A percentile compares a stretch with the other conserved stretches of the same genome.
Conservation (phyloP, 2,113 vertebrate genomes). For the Ageneiosus marmoratus region DNA sequence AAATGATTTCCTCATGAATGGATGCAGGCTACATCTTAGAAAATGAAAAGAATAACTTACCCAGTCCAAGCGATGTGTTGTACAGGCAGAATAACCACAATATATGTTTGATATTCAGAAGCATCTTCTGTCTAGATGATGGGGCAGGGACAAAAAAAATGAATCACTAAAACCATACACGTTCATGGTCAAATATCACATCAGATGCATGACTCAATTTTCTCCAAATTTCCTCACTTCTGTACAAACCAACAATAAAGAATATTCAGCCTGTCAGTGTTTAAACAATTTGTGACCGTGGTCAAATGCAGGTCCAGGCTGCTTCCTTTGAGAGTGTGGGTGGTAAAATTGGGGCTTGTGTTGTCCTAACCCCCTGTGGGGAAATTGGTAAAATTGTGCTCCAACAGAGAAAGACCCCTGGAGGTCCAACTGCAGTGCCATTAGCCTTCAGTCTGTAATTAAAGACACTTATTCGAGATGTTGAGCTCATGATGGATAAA, state of each 20-base stretch:
- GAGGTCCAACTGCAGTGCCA: constrained; percentile 14
- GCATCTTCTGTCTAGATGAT: constrained; percentile 82
- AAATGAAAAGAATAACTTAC: constrained; percentile 56
- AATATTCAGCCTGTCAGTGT: neutral
- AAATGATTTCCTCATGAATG: neutral
- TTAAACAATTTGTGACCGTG: constrained; percentile 51
- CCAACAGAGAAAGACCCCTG: neutral
- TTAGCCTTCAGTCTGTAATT: neutral
- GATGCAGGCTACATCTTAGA: neutral
- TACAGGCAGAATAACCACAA: constrained; percentile 85
- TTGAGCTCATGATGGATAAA: neutral
- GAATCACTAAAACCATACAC: constrained; percentile 19
- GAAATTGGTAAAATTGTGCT: constrained; percentile 44
- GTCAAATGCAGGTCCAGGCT: constrained; percentile 48
- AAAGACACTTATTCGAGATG: neutral
- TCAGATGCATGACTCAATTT: neutral
- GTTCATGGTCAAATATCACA: neutral
- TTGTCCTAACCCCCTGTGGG: constrained; percentile 54
- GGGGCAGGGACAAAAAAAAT: constrained; percentile 48
- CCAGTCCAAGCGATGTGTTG: constrained; percentile 67
- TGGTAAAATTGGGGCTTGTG: constrained; percentile 58
- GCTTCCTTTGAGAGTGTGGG: constrained; percentile 65
- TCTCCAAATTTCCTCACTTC: neutral
- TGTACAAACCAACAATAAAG: neutral
- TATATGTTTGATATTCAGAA: constrained; percentile 84